phyloP scores from a whole-genome alignment of 1,140 invertebrate genomes.

The Macrobrachium rosenbergii region DNA sequence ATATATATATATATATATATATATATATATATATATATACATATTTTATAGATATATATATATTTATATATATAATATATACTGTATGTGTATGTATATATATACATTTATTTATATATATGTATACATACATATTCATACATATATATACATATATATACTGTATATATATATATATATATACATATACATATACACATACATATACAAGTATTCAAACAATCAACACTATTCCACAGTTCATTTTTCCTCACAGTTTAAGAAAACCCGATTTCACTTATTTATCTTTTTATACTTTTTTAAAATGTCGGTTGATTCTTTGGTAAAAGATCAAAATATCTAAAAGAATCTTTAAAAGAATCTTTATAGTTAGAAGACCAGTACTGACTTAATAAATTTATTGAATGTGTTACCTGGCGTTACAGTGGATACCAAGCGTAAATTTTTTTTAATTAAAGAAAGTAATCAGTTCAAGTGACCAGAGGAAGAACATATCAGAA shows the following conservation, averaged over 20 bases:
- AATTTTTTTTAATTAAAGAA: too few relatives aligned
- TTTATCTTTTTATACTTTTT: too few relatives aligned
- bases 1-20: conserved; percentile 42
- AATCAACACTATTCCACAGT: background rate
- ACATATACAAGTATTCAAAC: background rate
- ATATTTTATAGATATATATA: conserved; percentile 31
- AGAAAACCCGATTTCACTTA: background rate
- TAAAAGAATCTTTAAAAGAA: too few relatives aligned
- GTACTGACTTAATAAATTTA: too few relatives aligned
- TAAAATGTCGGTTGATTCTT: too few relatives aligned
- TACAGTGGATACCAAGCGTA: too few relatives aligned
- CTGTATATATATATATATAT: conserved; percentile 32
- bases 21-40: conserved; percentile 37
- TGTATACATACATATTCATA: conserved; percentile 30
- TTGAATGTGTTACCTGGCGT: too few relatives aligned
- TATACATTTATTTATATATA: conserved; percentile 33
- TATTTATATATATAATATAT: conserved; percentile 38
- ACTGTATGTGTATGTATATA: conserved; percentile 11
- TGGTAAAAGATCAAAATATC: too few relatives aligned
- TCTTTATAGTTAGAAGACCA: too few relatives aligned
- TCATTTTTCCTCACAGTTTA: background rate
- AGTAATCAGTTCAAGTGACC: too few relatives aligned
- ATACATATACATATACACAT: conserved; percentile 24
- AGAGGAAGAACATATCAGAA: too few relatives aligned
- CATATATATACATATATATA: conserved; percentile 31